phyloP scores from a whole-genome alignment of 2,113 vertebrate species.

The Oophaga pumilio region DNA sequence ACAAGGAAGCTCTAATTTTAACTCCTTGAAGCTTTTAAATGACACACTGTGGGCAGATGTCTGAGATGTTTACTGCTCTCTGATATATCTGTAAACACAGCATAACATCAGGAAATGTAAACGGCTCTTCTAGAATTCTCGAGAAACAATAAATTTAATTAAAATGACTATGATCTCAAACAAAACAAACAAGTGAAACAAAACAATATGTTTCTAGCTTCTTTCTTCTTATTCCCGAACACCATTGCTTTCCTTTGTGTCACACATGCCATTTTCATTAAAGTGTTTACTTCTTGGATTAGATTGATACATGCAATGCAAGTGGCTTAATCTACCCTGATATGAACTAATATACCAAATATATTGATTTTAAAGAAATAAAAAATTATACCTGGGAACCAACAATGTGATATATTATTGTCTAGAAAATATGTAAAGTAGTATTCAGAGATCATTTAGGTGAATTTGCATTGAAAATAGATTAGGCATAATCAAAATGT shows the following conservation, averaged over 20 bases:
- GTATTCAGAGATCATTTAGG: background rate
- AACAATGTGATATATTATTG: background rate
- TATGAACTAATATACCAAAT: background rate
- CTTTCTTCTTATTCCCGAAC: slow-evolving; percentile 50
- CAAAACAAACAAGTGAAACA: slow-evolving; percentile 51
- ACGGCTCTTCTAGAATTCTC: slow-evolving; percentile 46
- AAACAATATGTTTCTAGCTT: slow-evolving; percentile 53
- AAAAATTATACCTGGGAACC: background rate
- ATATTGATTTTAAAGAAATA: background rate
- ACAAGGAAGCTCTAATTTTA: slow-evolving; percentile 15
- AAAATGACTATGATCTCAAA: slow-evolving; percentile 54
- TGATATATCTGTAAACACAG: slow-evolving; percentile 54
- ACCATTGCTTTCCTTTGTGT: slow-evolving; percentile 40
- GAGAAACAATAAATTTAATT: slow-evolving; percentile 56
- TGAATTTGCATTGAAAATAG: background rate
- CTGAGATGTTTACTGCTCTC: slow-evolving; percentile 39
- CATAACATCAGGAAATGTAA: slow-evolving; percentile 53
- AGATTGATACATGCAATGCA: slow-evolving; percentile 25
- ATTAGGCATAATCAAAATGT: too few relatives aligned
- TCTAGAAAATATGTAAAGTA: background rate
- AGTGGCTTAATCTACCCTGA: slow-evolving; percentile 38
- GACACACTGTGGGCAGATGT: slow-evolving; percentile 52
- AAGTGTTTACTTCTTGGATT: slow-evolving; percentile 33
- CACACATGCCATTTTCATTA: slow-evolving; percentile 48
- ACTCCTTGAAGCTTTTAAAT: slow-evolving; percentile 25